Percentiles rank a stretch among this genome's conserved stretches.
These are phyloP conservation scores for Uropsilus gracilis DNA, from an alignment of 2,113 vertebrate genomes.

Conservation along the genomic window DNA sequence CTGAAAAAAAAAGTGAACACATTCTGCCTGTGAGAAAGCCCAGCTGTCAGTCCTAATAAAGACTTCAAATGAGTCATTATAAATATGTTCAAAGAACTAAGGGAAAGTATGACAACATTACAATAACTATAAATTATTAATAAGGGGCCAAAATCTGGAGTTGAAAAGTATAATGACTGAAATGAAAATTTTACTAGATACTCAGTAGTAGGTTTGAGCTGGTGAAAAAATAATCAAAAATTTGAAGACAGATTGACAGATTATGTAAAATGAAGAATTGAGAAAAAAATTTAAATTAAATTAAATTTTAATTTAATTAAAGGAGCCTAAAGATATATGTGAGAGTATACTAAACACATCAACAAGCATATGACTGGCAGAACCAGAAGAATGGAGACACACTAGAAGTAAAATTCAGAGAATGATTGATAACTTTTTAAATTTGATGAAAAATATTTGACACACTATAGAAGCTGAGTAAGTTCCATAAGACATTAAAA, in stretches of 20 bases:
- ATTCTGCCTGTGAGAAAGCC: not conserved
- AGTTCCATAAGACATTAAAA: not conserved
- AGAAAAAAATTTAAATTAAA: too few relatives aligned
- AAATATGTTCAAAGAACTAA: conserved; percentile 27
- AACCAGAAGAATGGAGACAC: not conserved
- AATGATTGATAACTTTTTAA: not conserved
- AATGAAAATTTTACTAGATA: not conserved
- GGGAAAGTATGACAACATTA: not conserved
- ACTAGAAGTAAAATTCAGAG: not conserved
- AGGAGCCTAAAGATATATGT: not conserved
- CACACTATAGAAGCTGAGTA: not conserved
- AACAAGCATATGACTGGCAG: not conserved
- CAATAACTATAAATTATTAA: not conserved
- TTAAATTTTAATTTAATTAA: too few relatives aligned
- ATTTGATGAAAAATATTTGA: not conserved
- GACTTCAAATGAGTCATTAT: not conserved
- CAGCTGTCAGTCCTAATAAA: not conserved
- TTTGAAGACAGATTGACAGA: not conserved
- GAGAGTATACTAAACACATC: not conserved
- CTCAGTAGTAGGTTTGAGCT: not conserved
- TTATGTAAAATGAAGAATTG: not conserved
- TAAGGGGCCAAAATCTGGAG: not conserved
- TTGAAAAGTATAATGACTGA: not conserved
- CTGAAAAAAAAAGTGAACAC: not conserved
- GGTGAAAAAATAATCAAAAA: not conserved